Evolutionary conservation across 2,797 vertebrate genomes (phyloP).

Genomic region (Cottoperca gobio): DNA sequence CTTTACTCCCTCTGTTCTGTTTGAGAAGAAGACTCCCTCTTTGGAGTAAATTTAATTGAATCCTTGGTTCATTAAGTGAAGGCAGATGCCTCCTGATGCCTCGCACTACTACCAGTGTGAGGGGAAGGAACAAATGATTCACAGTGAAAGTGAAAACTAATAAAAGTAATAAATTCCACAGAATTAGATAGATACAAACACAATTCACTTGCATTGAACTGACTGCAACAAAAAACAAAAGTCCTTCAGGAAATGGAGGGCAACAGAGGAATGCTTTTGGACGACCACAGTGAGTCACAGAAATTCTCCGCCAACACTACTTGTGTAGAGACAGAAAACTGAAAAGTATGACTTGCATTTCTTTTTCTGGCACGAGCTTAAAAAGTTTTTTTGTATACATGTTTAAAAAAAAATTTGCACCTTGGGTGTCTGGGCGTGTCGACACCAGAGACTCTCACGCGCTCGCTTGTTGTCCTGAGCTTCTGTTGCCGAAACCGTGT

Average conservation of each 20-base stretch:
- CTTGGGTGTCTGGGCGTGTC: not conserved
- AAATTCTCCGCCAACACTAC: slow-evolving; percentile 11
- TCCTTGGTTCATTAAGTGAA: slow-evolving; percentile 50
- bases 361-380: slow-evolving; percentile 6
- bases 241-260: slow-evolving; percentile 51
- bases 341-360: slow-evolving; percentile 11
- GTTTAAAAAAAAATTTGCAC: slow-evolving; percentile 13
- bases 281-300: slow-evolving; percentile 77
- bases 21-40: slow-evolving; percentile 12
- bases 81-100: slow-evolving; percentile 55
- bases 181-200: slow-evolving; percentile 26
- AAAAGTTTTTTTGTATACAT: not conserved
- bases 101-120: not conserved
- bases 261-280: slow-evolving; percentile 59
- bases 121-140: slow-evolving; percentile 16
- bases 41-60: slow-evolving; percentile 18
- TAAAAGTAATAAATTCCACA: slow-evolving; percentile 28
- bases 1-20: slow-evolving; percentile 13
- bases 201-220: slow-evolving; percentile 52
- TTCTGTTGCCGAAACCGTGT: not conserved
- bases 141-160: slow-evolving; percentile 42
- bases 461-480: not conserved
- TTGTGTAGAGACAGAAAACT: slow-evolving; percentile 32
- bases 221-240: slow-evolving; percentile 28
- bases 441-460: not conserved